phyloP scores from a whole-genome alignment of 2,888 invertebrate species.

The Galeopsomyia nigrocyanea region DNA sequence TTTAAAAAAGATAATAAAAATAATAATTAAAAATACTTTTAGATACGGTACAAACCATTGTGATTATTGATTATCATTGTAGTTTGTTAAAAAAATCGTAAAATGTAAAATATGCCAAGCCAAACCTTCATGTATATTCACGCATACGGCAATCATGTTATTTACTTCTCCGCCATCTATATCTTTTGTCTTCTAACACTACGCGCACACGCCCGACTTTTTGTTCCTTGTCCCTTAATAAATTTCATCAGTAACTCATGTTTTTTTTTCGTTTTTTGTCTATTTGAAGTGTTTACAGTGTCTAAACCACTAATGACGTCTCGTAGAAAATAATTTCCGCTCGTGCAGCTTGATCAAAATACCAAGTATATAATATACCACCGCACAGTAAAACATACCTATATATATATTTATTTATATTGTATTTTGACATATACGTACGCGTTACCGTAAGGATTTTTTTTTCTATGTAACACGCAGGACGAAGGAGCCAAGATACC shows the following conservation, averaged over 20 bases:
- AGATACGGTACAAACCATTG: no score
- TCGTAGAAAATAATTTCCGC: slow-evolving; percentile 52
- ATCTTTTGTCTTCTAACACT: neutral
- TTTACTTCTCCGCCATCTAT: slow-evolving; percentile 7
- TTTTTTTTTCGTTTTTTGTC: slow-evolving; percentile 3
- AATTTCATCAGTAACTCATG: slow-evolving; percentile 4
- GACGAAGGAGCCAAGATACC: slow-evolving; percentile 23
- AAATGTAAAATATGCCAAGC: slow-evolving; percentile 20
- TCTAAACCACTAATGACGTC: slow-evolving; percentile 41
- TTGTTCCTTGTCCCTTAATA: neutral
- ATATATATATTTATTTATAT: slow-evolving; percentile 45
- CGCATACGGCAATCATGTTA: slow-evolving; percentile 1
- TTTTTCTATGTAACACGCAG: slow-evolving; percentile 15
- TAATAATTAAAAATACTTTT: no score
- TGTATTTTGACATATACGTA: slow-evolving; percentile 51
- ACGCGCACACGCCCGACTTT: neutral
- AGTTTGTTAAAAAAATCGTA: no score
- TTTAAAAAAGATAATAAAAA: no score
- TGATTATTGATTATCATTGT: no score
- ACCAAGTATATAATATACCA: slow-evolving; percentile 36
- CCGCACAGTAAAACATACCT: slow-evolving; percentile 44
- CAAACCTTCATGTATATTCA: slow-evolving; percentile 30
- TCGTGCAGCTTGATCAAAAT: slow-evolving; percentile 48
- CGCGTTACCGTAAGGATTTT: slow-evolving; percentile 17
- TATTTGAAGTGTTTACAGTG: slow-evolving; percentile 8